Conservation (phyloP, 2,113 vertebrate species). For the Lanius collurio region DNA sequence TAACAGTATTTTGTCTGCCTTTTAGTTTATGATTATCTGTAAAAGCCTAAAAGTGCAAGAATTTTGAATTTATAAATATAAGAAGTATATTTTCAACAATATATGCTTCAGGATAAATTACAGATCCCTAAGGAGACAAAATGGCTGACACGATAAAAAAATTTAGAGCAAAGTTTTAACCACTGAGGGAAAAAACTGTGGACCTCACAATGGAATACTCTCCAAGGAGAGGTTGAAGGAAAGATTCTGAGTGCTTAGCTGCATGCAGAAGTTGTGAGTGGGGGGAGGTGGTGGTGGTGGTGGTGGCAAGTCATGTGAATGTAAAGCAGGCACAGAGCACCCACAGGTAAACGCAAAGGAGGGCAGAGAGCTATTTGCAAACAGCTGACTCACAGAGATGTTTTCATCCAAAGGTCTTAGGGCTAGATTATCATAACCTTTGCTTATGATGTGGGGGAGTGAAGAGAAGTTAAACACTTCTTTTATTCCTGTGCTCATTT, state of each 20-base stretch:
- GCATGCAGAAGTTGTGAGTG: accelerated
- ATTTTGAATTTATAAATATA: not conserved
- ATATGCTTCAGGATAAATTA: not conserved
- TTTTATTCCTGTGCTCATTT: not conserved
- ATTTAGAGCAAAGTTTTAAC: not conserved
- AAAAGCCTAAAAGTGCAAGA: not conserved
- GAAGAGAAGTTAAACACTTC: not conserved
- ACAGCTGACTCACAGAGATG: constrained; percentile 1
- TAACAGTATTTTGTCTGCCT: not conserved
- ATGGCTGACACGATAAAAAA: not conserved
- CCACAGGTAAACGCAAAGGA: not conserved
- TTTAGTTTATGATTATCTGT: not conserved
- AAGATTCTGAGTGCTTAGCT: not conserved
- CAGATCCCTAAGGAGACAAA: not conserved
- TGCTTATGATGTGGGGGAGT: not conserved
- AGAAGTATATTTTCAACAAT: not conserved
- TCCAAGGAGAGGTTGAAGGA: not conserved
- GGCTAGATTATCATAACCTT: not conserved
- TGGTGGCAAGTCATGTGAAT: not conserved
- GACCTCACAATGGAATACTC: not conserved
- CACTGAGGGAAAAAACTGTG: not conserved
- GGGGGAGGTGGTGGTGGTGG: accelerated
- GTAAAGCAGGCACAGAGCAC: not conserved
- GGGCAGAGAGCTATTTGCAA: not conserved
- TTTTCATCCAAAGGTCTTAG: not conserved